Base-by-base conservation (phyloP, 2,888 invertebrate genomes). In the Rotaria macrura region DNA sequence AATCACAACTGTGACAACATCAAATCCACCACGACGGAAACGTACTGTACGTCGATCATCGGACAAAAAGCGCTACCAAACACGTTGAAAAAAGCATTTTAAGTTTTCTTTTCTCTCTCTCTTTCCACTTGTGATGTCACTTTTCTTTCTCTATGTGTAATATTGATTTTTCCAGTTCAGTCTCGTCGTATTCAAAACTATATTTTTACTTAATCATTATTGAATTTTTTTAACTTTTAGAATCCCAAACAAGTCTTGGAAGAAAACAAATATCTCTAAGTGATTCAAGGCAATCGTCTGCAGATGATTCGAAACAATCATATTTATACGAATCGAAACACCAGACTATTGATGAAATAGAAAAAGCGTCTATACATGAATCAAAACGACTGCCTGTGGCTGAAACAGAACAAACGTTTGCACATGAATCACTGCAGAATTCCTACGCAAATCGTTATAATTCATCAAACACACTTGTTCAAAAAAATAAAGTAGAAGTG, bases 21-120 rank as follows among this genome's bases (percentile, higher is more conserved):
- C 65, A 20, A 65, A 34, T 34, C 34, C 20, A 38, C 20, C 65
- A 12, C n/a, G 20, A 57, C 34, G 20, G 6, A 65, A 65, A 34
- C 65, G 65, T 34, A 65, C 65, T 65, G 65, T 65, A 20, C 65
- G 65, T 29, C 65, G 65, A 65, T 65, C 65, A 14, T 34, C 65
- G 34, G 65, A 65, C 2, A 65, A 65, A 65, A 65, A 65, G 38
- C 65, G 65, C 25, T 65, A 65, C 7, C 65, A 65, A 65, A 65
- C 65, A 65, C 65, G 14, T 17, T 65, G 29, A 29, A 29, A 65
- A 29, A 20, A 34, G 3, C 34, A 65, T 34, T 7, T 34, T 29
- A 20, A 34, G 34, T 34, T 2, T 20, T 1, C 1, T 34, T 65
- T 29, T 65, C 5, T 34, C 29, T 34, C 14, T 65, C 14, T 17